Base-by-base conservation (phyloP, 2,888 invertebrate genomes). In the Celastrina argiolus region DNA sequence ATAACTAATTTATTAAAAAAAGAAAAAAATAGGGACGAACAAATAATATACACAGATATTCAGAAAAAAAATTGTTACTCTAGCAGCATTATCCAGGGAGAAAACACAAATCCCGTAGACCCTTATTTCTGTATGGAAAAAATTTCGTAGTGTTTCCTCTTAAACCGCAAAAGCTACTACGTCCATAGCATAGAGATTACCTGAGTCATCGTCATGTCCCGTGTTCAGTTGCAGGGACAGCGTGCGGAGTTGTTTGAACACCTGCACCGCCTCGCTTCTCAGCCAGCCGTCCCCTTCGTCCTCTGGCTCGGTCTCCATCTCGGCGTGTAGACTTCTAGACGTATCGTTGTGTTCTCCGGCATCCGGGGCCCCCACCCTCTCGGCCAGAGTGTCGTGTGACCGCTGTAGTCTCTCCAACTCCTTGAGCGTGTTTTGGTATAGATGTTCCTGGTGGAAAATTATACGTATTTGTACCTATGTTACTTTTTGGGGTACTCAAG, bases 251-350 rank as follows among this genome's bases (percentile, higher is more conserved):
- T 96, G 94, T 75, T 96, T 94, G 78, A 94, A 95, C 22, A 94
- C 94, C 59, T 94, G 93, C 68, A 94, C 92, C 56, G 94, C 94
- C 74, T 95, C 95, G 61, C 91, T 91, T 73, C 93, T 82, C 87
- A 93, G 88, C 93, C 94, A 92, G 79, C 89, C 79, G 61, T 93
- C 92, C n/a, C 92, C 92, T 65, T 85, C 78, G 68, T 85, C 87
- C 59, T 92, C 92, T 1, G 93, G 94, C 69, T 95, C 95, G 64
- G 95, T 93, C 82, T 97, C 97, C 94, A 98, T 96, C 92, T 98
- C 98, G 72, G 96, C 97, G 80, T 97, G 96, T 68, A 98, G 92
- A 26, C 97, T 97, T 70, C 96, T 85, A 71, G 93, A 92, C 7
- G 93, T 87, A 73, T 85, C 85, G 8, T 84, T 78, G 16, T 80